Base-by-base conservation (phyloP, 2,113 vertebrate species). In the Grammatotria lemairii region DNA sequence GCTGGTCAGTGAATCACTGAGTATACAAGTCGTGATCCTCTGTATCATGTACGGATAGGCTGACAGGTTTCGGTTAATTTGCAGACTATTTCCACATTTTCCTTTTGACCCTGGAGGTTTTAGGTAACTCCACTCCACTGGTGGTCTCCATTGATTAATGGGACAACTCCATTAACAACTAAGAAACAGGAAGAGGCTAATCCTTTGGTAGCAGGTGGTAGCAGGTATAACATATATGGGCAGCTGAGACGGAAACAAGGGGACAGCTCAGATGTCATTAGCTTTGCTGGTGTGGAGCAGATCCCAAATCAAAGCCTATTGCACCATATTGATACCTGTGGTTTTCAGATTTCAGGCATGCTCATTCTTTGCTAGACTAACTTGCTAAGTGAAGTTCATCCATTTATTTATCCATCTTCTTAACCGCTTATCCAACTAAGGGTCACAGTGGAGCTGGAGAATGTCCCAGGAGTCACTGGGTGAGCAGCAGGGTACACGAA, bases 101-200 rank as follows among this genome's bases (percentile, higher is more conserved):
- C 82, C 83, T 87, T 92, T 89, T 94, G 92, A 95, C 90, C 94
- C 70, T 3, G 35, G 79, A 75, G 92, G 83, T 63, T 93, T 92
- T 68, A 85, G 85, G 82, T 80, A 86, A 45, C 57, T 49, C 16
- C n/a, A 60, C 85, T 86, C 82, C 23, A 23, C 85, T 81, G 88
- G 60, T 45, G 85, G 81, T 35, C 35, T 49, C 40, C 85, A 91
- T 92, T 93, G 93, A 95, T 87, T 92, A 90, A 89, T 68, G 38
- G 87, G 53, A 57, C 53, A 23, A 70, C 81, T 86, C 57, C 28
- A 65, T 47, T 31, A 82, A 65, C 42, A 45, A 8, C 21, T 13
- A 47, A 45, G 26, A 60, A 78, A 82, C 55, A 31, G 38, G 23
- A 28, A 49, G 45, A 80, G 49, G 31, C 49, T 54, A 35, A 54